Base-by-base conservation (phyloP, 35 echinoderm and acorn worm species). In the Apostichopus japonicus region DNA sequence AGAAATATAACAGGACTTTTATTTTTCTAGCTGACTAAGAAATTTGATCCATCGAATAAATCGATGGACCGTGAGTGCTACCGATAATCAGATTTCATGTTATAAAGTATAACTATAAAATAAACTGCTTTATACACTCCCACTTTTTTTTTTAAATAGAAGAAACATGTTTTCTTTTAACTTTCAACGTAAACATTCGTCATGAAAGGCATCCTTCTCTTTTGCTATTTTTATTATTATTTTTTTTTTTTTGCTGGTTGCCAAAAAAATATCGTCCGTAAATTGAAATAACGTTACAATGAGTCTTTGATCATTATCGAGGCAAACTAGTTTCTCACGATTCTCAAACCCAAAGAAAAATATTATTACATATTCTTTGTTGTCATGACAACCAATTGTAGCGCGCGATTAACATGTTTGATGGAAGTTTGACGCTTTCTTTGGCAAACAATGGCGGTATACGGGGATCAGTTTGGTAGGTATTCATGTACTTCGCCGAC, bases 301-400 rank as follows among this genome's bases (percentile, higher is more conserved):
- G 54, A 84, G 24, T 6, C 81, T n/a, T 84, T 59, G 81, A 84
- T 57, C 55, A 44, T 44, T 44, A 84, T 57, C 55, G 57, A 57
- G 4, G 23, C 81, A 84, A 57, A 75, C 71, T 19, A 84, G 54
- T 33, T 84, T 84, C 81, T 84, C 81, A 84, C 81, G 81, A 84
- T 19, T 84, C 81, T 84, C 81, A 84, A 57, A 58, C 54, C 17
- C 81, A 55, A 57, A 84, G 54, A 58, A 84, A 84, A 84, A 84
- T 84, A 84, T 84, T 84, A 84, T 84, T 58, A 84, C 56, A 84
- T 57, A 57, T 54, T 84, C 81, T 84, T 84, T 84, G 81, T 84
- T 84, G 54, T 24, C 81, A 84, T 84, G 54, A 58, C 81, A 19
- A 84, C 81, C 71, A 23, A 75, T 75, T 75, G 22, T 19, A 75